These are phyloP conservation scores for Himalopsyche phryganea DNA, from an alignment of 1,140 invertebrate genomes.

Conservation along the genomic window DNA sequence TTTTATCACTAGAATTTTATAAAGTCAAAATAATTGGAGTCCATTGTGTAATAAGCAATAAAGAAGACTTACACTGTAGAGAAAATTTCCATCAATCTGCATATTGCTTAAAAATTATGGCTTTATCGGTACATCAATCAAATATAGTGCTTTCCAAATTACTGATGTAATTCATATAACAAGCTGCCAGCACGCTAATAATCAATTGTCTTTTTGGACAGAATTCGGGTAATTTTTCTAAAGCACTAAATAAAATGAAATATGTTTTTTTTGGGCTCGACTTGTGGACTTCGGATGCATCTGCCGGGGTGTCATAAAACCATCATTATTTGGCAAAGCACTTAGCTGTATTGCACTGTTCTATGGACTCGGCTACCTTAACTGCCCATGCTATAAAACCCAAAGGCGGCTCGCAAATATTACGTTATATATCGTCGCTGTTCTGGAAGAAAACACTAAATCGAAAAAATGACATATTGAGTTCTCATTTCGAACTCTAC, in stretches of 20 bases:
- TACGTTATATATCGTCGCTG: no score
- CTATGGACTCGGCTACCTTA: background rate
- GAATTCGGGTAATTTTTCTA: constrained; percentile 18
- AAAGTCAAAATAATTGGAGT: no score
- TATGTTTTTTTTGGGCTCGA: constrained; percentile 14
- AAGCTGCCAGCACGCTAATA: constrained; percentile 15
- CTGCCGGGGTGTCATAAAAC: constrained; percentile 31
- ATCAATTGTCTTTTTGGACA: constrained; percentile 24
- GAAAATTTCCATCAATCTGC: no score
- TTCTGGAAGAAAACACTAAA: no score
- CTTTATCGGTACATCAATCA: no score
- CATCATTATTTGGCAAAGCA: constrained; percentile 30
- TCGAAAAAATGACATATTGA: no score
- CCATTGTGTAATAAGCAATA: no score
- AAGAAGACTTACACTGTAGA: no score
- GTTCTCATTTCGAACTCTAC: no score
- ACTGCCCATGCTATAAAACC: constrained; percentile 10
- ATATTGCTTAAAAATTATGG: no score
- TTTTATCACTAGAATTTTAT: no score
- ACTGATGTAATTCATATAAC: background rate
- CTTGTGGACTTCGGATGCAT: constrained; percentile 15
- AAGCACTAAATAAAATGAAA: constrained; percentile 28
- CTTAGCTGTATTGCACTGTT: constrained; percentile 17
- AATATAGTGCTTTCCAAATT: no score
- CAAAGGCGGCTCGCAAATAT: constrained; percentile 2